These are phyloP conservation scores for Eilema caniola DNA, from an alignment of 2,888 invertebrate genomes.

Conservation along the genomic window DNA sequence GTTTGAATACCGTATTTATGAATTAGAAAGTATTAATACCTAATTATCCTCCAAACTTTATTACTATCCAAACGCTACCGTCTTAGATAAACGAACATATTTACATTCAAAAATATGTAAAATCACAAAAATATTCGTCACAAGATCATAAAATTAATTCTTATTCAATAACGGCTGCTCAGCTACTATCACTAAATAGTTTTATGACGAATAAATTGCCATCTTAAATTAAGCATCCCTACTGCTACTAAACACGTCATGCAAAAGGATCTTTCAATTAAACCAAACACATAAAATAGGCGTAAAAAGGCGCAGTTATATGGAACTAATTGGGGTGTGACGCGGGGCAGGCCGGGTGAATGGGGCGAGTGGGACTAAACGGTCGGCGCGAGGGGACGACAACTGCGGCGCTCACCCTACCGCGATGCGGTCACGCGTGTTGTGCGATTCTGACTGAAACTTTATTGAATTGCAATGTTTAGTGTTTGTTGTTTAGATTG, in stretches of 20 bases:
- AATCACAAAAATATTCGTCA: slow-evolving; percentile 16
- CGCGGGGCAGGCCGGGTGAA: slow-evolving; percentile 53
- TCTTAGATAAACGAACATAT: slow-evolving; percentile 14
- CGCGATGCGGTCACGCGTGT: slow-evolving; percentile 69
- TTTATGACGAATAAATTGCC: slow-evolving; percentile 50
- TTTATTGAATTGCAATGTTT: slow-evolving; percentile 63
- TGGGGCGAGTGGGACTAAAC: slow-evolving; percentile 52
- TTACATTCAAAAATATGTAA: slow-evolving; percentile 25
- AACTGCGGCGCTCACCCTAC: slow-evolving; percentile 56
- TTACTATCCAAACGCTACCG: slow-evolving; percentile 12
- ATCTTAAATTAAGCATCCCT: slow-evolving; percentile 49
- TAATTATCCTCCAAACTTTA: slow-evolving; percentile 26
- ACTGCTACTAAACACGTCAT: slow-evolving; percentile 59
- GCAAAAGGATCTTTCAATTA: slow-evolving; percentile 67
- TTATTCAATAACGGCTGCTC: slow-evolving; percentile 23
- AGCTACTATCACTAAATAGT: slow-evolving; percentile 33
- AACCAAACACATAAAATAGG: slow-evolving; percentile 71
- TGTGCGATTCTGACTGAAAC: slow-evolving; percentile 49
- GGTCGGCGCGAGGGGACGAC: slow-evolving; percentile 41
- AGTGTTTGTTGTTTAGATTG: slow-evolving; percentile 43
- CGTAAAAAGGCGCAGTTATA: slow-evolving; percentile 75
- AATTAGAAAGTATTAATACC: slow-evolving; percentile 36
- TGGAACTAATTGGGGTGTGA: slow-evolving; percentile 79
- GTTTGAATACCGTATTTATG: slow-evolving; percentile 11
- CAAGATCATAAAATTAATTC: slow-evolving; percentile 23